A percentile compares a stretch with the other conserved stretches of the same genome.
These are phyloP conservation scores for Leucozona laternaria DNA, from an alignment of 2,888 invertebrate species.

Conservation along the genomic window DNA sequence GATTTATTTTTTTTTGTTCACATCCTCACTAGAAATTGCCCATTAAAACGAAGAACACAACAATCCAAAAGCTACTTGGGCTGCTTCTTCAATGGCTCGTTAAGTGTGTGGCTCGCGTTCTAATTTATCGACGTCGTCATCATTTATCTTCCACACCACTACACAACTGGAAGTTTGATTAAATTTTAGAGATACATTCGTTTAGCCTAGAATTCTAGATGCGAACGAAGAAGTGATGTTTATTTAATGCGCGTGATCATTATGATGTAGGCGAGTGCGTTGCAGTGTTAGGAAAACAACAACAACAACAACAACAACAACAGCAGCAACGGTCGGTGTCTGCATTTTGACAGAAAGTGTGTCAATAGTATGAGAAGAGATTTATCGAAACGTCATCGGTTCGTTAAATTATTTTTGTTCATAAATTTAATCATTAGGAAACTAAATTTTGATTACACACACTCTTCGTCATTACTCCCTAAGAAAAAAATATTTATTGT, in stretches of 20 bases:
- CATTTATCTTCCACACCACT: constrained; percentile 43
- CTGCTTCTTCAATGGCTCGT: constrained; percentile 16
- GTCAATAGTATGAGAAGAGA: constrained; percentile 62
- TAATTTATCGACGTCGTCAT: constrained; percentile 56
- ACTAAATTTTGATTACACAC: background rate
- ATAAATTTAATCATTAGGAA: constrained; percentile 31
- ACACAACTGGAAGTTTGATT: constrained; percentile 46
- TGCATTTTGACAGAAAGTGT: constrained; percentile 61
- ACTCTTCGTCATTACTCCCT: background rate
- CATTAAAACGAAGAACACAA: constrained; percentile 42
- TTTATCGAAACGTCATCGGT: constrained; percentile 56
- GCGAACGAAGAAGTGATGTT: constrained; percentile 21
- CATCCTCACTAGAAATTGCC: constrained; percentile 17
- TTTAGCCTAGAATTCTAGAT: constrained; percentile 61
- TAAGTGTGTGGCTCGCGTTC: constrained; percentile 53
- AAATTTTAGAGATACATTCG: constrained; percentile 50
- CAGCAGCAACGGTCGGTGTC: background rate
- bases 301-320: background rate
- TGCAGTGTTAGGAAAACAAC: constrained; percentile 22
- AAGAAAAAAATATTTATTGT: background rate
- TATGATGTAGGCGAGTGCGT: constrained; percentile 30
- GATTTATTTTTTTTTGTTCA: constrained; percentile 15
- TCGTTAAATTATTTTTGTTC: constrained; percentile 1
- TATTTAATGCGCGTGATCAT: constrained; percentile 41
- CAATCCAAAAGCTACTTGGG: constrained; percentile 8